Evolutionary conservation across 2,797 vertebrate genomes (phyloP).

Genomic region (Somateria mollissima): DNA sequence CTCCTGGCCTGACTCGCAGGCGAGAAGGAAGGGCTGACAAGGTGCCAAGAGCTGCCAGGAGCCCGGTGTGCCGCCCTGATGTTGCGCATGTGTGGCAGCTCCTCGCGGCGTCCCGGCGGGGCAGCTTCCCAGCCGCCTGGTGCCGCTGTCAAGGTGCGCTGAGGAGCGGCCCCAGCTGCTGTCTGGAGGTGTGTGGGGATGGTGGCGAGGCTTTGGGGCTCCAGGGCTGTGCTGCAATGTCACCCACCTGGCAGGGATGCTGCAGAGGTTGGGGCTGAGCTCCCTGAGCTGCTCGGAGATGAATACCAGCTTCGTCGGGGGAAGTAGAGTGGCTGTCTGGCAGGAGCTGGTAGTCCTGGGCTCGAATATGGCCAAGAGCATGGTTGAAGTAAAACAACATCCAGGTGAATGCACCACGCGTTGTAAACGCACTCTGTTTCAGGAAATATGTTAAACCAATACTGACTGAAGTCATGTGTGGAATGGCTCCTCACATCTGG

Average conservation of each 20-base stretch:
- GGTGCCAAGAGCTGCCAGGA: background rate
- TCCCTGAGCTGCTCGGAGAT: background rate
- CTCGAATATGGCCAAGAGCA: background rate
- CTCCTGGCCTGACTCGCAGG: background rate
- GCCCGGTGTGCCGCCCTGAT: no score
- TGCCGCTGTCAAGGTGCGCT: background rate
- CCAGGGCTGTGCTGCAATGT: background rate
- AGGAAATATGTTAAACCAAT: background rate
- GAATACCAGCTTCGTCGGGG: background rate
- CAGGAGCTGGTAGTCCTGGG: background rate
- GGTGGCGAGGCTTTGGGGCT: background rate
- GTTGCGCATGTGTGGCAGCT: background rate
- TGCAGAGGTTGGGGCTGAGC: background rate
- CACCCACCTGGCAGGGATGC: background rate
- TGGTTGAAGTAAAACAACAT: background rate
- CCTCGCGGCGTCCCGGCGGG: no score
- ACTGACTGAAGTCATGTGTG: background rate
- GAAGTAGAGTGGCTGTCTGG: background rate
- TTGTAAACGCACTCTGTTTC: background rate
- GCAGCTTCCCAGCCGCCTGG: background rate
- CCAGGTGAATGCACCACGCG: background rate
- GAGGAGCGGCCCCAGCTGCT: background rate
- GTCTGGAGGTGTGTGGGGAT: background rate
- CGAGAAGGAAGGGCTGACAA: background rate
- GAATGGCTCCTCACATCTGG: rapidly evolving